Evolutionary conservation across 2,797 vertebrate species (phyloP).

Genomic region (Sparus aurata): DNA sequence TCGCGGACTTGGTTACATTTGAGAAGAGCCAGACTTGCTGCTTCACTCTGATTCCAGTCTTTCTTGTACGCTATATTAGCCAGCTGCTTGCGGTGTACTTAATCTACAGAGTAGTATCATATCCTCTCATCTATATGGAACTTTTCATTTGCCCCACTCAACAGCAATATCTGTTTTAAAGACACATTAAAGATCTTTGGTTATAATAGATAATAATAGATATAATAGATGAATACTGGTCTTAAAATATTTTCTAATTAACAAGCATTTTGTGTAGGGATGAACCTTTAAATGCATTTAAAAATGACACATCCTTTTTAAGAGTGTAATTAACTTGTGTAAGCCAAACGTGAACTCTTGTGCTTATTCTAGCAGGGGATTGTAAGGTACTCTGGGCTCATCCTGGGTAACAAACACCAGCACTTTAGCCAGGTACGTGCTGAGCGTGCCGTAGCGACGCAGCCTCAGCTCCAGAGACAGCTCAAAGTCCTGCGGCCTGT

Average conservation of each 20-base stretch:
- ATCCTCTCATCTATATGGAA: too few species aligned
- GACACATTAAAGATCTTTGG: not conserved
- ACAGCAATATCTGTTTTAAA: not conserved
- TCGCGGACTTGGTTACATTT: not conserved
- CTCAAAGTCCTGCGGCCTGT: constrained; percentile 91
- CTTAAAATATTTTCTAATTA: not conserved
- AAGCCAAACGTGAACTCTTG: not conserved
- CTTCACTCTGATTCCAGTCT: not conserved
- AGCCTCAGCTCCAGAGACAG: constrained; percentile 94
- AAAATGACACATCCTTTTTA: constrained; percentile 50
- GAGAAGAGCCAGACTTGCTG: not conserved
- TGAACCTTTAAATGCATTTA: constrained; percentile 1
- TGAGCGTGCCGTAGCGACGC: constrained; percentile 87
- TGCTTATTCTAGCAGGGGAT: constrained; percentile 68
- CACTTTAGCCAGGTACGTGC: constrained; percentile 93
- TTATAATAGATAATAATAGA: not conserved
- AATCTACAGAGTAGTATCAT: too few species aligned
- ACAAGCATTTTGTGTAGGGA: not conserved
- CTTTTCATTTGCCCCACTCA: too few species aligned
- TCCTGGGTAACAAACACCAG: constrained; percentile 93
- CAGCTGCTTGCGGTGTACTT: not conserved
- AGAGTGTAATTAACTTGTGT: constrained; percentile 12
- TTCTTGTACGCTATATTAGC: not conserved
- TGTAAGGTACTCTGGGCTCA: constrained; percentile 76
- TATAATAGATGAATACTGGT: not conserved